Percentiles rank a stretch among this genome's conserved stretches.
Conservation (phyloP, 2,888 invertebrate species). For the Microplitis manilae region DNA sequence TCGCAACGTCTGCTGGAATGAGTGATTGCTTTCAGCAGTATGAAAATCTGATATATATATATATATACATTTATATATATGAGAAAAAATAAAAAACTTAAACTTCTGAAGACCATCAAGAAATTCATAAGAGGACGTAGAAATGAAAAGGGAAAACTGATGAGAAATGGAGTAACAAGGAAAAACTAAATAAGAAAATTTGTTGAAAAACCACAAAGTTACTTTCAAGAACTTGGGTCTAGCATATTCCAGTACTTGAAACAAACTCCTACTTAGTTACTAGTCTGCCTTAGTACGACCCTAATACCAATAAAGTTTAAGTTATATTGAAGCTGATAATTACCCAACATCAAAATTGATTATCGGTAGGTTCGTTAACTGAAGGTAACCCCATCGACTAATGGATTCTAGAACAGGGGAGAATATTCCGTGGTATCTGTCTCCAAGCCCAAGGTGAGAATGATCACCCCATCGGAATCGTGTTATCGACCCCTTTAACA, state of each 20-base stretch:
- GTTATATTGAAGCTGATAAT: constrained; percentile 60
- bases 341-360: constrained; percentile 57
- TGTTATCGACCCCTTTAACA: constrained; percentile 35
- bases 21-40: constrained; percentile 47
- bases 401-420: constrained; percentile 47
- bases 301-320: constrained; percentile 43
- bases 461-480: constrained; percentile 35
- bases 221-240: not conserved
- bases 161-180: constrained; percentile 22
- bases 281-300: constrained; percentile 17
- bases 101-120: constrained; percentile 19
- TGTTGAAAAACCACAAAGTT: constrained; percentile 9
- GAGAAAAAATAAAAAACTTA: not conserved
- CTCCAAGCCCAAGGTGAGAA: constrained; percentile 38
- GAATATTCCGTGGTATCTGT: constrained; percentile 36
- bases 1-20: constrained; percentile 38
- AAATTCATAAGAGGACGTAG: constrained; percentile 17
- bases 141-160: not conserved
- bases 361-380: constrained; percentile 59
- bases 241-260: constrained; percentile 8
- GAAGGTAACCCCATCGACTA: constrained; percentile 46
- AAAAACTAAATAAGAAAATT: not conserved
- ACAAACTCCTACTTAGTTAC: not conserved
- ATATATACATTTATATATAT: not conserved
- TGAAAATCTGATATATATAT: constrained; percentile 24